Conservation (phyloP, 2,797 vertebrate species). For the Valencia hispanica region DNA sequence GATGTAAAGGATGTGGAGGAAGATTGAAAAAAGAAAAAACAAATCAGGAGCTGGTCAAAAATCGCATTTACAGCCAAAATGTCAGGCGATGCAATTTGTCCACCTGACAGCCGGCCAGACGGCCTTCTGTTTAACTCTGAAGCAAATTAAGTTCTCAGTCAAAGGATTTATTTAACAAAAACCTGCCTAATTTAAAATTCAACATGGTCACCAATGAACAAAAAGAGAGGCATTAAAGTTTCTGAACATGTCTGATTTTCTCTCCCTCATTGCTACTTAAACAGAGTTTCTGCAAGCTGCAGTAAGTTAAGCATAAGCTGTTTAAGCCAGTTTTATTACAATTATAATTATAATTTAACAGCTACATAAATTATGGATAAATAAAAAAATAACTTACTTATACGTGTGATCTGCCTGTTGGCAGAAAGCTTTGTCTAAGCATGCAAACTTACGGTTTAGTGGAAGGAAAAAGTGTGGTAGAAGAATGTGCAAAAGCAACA, state of each 20-base stretch:
- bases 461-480: neutral
- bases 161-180: slow-evolving; percentile 22
- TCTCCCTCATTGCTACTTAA: neutral
- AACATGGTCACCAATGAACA: neutral
- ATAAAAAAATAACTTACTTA: neutral
- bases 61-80: slow-evolving; percentile 41
- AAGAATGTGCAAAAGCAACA: neutral
- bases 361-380: neutral
- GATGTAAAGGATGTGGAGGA: slow-evolving; percentile 49
- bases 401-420: too few relatives aligned
- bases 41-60: slow-evolving; percentile 26
- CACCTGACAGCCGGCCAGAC: slow-evolving; percentile 20
- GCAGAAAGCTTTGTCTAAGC: too few relatives aligned
- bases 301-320: too few relatives aligned
- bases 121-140: neutral
- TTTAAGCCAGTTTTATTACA: neutral
- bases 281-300: neutral
- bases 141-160: slow-evolving; percentile 14
- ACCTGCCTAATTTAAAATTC: neutral
- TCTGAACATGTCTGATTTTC: neutral
- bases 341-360: neutral
- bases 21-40: slow-evolving; percentile 41
- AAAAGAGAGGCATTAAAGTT: neutral
- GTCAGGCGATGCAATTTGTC: slow-evolving; percentile 39
- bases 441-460: too few relatives aligned